Evolutionary conservation across 2,888 invertebrate species (phyloP), one percentile per base, ranked within the genome.

Genomic region (Ametastegia equiseti): DNA sequence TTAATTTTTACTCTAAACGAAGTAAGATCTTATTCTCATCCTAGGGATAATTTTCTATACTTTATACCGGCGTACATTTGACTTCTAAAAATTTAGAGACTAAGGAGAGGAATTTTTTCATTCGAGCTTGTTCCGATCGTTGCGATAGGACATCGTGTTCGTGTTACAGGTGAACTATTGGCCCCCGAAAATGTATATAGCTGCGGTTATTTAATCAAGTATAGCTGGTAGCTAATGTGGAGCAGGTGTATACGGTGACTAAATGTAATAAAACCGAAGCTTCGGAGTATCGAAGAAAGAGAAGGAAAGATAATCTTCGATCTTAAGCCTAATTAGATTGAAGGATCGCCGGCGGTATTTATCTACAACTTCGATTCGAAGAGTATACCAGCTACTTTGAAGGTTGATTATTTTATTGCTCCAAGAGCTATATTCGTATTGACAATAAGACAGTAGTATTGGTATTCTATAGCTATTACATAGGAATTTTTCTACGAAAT

Each of bases 281-380:
- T 19, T 67, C 39, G 36, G 65, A 67, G 39, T 39, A 67, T 67
- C 39, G 9, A 4, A 7, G 15, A 54, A n/a, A 15, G 54, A 54
- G 54, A n/a, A 15, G 1, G 23, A 54, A 54, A 9, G 65, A 67
- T 19, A 67, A 67, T 67, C 39, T 67, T 39, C 36, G 65, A 67
- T 67, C 65, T 67, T 39, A 7, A 39, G 65, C 36, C 65, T 67
- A 67, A 67, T 67, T 67, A 67, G 33, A 67, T 67, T 67, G 65
- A 67, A 67, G 65, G 39, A 67, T 67, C 65, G 65, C 39, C 39
- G 39, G 63, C 39, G 15, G 23, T 42, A 6, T 60, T 60, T 60
- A 60, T 60, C 60, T 60, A 19, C 1, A 54, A 1, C 1, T 11
- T 30, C 30, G 54, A 54, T 19, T 19, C 19, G 54, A 54, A 54